phyloP scores from a whole-genome alignment of 2,888 invertebrate genomes.

The Mesoligia furuncula region DNA sequence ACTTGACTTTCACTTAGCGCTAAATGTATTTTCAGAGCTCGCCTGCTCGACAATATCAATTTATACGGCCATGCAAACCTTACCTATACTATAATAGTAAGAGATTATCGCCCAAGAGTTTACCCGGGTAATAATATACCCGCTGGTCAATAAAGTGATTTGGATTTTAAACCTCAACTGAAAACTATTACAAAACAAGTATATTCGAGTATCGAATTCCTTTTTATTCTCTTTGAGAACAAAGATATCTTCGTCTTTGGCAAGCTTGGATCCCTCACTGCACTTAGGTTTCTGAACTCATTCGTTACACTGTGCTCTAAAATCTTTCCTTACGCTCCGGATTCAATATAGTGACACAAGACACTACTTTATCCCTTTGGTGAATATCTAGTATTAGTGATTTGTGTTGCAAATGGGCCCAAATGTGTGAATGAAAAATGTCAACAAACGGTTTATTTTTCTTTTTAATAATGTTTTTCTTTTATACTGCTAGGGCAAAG shows the following conservation, averaged over 20 bases:
- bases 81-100: background rate
- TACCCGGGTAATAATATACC: background rate
- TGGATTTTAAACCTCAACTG: background rate
- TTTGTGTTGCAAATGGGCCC: background rate
- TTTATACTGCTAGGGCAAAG: constrained; percentile 26
- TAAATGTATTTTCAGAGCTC: too few relatives aligned
- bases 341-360: background rate
- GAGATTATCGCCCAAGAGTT: too few relatives aligned
- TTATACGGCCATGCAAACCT: too few relatives aligned
- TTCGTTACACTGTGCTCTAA: background rate
- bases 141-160: background rate
- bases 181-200: background rate
- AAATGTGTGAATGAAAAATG: background rate
- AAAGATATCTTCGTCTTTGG: too few relatives aligned
- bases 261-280: too few relatives aligned
- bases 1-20: too few relatives aligned
- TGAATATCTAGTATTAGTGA: background rate
- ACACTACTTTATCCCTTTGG: too few relatives aligned
- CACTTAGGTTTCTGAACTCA: too few relatives aligned
- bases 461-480: background rate
- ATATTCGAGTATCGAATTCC: background rate
- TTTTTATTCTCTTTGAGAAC: background rate
- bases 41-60: too few relatives aligned
- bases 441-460: background rate
- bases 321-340: background rate